Conservation (phyloP, 2,888 invertebrate species). For the Ornithoptera alexandrae region DNA sequence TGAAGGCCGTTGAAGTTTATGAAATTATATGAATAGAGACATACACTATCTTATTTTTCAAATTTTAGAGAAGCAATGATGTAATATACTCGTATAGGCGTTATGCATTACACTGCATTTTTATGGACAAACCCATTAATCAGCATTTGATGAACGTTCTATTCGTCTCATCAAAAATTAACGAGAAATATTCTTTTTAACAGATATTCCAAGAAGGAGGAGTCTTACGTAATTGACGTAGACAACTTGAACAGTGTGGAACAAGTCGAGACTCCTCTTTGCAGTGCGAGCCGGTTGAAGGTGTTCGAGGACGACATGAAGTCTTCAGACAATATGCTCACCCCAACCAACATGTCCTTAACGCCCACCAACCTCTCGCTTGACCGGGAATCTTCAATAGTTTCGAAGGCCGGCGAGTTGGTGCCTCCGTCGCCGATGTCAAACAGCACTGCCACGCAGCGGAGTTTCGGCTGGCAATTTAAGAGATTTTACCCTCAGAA, state of each 20-base stretch:
- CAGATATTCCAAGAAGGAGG: slow-evolving; percentile 79
- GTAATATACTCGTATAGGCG: no score
- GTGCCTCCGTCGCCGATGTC: slow-evolving; percentile 54
- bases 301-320: slow-evolving; percentile 63
- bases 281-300: slow-evolving; percentile 86
- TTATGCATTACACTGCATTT: no score
- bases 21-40: no score
- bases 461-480: slow-evolving; percentile 67
- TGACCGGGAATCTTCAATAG: slow-evolving; percentile 47
- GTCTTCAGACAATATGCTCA: slow-evolving; percentile 49
- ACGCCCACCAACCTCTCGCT: slow-evolving; percentile 53
- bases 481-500: slow-evolving; percentile 52
- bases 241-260: slow-evolving; percentile 83
- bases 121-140: no score
- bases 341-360: slow-evolving; percentile 44
- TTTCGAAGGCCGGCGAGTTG: slow-evolving; percentile 48
- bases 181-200: neutral
- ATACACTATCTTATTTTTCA: no score
- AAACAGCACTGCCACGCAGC: slow-evolving; percentile 53
- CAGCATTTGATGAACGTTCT: no score
- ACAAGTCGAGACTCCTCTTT: slow-evolving; percentile 85
- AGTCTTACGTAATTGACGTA: slow-evolving; percentile 81
- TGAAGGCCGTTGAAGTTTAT: no score
- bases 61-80: no score
- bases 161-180: no score